phyloP scores from a whole-genome alignment of 2,113 vertebrate species.

The Prionailurus viverrinus region DNA sequence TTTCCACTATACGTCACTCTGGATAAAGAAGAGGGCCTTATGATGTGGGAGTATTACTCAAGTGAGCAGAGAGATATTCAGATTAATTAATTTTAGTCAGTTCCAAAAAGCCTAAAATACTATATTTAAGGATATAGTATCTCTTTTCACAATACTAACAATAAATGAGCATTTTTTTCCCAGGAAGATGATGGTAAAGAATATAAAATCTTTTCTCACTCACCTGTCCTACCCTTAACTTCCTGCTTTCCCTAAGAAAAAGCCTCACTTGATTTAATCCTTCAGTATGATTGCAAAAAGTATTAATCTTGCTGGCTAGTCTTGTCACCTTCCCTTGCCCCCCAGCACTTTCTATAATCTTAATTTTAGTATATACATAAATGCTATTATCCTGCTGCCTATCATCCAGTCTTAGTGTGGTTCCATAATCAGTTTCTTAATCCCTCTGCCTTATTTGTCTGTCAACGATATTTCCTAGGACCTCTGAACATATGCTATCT shows the following conservation, averaged over 20 bases:
- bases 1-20: background rate
- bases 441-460: constrained; percentile 8
- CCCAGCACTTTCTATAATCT: background rate
- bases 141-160: constrained; percentile 45
- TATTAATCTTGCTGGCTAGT: background rate
- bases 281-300: constrained; percentile 18
- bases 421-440: background rate
- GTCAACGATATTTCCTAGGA: background rate
- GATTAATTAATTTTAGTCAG: constrained; percentile 57
- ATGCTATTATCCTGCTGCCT: background rate
- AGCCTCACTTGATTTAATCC: background rate
- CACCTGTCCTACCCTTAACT: background rate
- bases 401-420: background rate
- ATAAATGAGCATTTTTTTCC: constrained; percentile 47
- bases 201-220: constrained; percentile 16
- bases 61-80: background rate
- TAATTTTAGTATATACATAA: background rate
- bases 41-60: background rate
- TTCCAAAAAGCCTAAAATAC: constrained; percentile 44
- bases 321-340: background rate
- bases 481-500: constrained; percentile 10
- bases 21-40: background rate
- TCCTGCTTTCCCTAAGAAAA: constrained; percentile 7
- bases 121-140: constrained; percentile 30
- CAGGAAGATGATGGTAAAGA: constrained; percentile 12